A percentile compares a stretch with the other conserved stretches of the same genome.
Evolutionary conservation across 2,888 invertebrate species (phyloP).

Genomic region (Standfussiana lucernea): DNA sequence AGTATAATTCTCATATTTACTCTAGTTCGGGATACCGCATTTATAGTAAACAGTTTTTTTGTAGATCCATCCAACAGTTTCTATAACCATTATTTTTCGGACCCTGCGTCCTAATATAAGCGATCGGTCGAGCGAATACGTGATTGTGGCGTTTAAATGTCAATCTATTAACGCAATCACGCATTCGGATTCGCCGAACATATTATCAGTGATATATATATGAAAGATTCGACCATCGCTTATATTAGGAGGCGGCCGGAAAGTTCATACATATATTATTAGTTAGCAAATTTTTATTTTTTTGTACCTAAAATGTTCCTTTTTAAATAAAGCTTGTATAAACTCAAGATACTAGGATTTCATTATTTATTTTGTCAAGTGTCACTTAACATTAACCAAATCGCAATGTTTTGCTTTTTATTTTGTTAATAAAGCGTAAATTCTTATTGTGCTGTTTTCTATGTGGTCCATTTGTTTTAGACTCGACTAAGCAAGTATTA

Average conservation of each 20-base stretch:
- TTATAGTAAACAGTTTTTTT: constrained; percentile 16
- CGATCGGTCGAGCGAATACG: not conserved
- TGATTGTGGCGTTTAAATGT: not conserved
- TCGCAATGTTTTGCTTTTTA: constrained; percentile 69
- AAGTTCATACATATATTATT: constrained; percentile 22
- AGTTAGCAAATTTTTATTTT: constrained; percentile 58
- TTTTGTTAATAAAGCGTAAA: constrained; percentile 71
- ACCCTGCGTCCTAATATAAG: constrained; percentile 1
- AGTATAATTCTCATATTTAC: constrained; percentile 14
- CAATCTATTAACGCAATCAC: not conserved
- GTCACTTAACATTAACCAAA: constrained; percentile 63
- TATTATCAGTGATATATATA: not conserved
- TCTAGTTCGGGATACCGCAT: constrained; percentile 30
- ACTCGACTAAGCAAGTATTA: not conserved
- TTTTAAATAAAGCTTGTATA: constrained; percentile 39
- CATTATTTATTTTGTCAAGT: constrained; percentile 64
- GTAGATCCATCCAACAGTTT: not conserved
- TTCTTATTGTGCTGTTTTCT: constrained; percentile 43
- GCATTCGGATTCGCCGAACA: not conserved
- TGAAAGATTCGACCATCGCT: not conserved
- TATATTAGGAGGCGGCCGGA: not conserved
- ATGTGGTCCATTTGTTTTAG: constrained; percentile 16
- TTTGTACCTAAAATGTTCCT: constrained; percentile 44
- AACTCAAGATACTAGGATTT: constrained; percentile 43
- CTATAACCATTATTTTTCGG: not conserved